Base-by-base conservation (phyloP, 2,888 invertebrate genomes). In the Trichacis sp. region DNA sequence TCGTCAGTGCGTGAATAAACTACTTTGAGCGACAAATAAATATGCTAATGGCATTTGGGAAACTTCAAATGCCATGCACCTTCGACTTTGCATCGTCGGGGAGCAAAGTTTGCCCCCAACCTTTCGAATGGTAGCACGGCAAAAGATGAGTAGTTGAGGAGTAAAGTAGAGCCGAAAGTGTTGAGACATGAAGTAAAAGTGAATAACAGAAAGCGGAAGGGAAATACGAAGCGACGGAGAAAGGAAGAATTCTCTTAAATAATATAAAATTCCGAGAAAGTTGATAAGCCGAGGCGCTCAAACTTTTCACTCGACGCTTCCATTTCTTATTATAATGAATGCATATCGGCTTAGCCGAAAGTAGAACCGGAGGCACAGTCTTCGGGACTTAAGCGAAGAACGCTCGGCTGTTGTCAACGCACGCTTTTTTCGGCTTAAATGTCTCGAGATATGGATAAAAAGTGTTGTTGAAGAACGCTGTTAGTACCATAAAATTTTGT, bases 271-370 rank as follows among this genome's bases (percentile, higher is more conserved):
- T 83, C 81, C 73, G 73, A 76, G 76, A 73, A 80, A 82, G 77
- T 83, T 82, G 82, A 82, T 83, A 83, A 83, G 83, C 77, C 74
- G 73, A 71, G 72, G 73, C 77, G 74, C 70, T 74, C 70, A 75
- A 78, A 79, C 75, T 78, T 78, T 77, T 77, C 74, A 77, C 76
- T 77, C 73, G 61, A 45, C 65, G 62, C 76, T 78, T 76, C 74
- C 80, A 82, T 82, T 81, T 79, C 81, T 82, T 81, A 80, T 81
- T 82, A 78, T 83, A 83, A 83, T 82, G 81, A 83, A 83, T 83
- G 82, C 79, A 83, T 82, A 83, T 83, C 82, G 82, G 83, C 83
- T 83, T 83, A 83, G 76, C 75, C 73, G 76, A 73, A 75, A 77
- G 74, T 72, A 66, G 71, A 75, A 74, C 66, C 71, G 62, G 65